Percentiles rank a stretch among this genome's conserved stretches.
Evolutionary conservation across 2,113 vertebrate species (phyloP).

Genomic region (Edolisoma coerulescens): DNA sequence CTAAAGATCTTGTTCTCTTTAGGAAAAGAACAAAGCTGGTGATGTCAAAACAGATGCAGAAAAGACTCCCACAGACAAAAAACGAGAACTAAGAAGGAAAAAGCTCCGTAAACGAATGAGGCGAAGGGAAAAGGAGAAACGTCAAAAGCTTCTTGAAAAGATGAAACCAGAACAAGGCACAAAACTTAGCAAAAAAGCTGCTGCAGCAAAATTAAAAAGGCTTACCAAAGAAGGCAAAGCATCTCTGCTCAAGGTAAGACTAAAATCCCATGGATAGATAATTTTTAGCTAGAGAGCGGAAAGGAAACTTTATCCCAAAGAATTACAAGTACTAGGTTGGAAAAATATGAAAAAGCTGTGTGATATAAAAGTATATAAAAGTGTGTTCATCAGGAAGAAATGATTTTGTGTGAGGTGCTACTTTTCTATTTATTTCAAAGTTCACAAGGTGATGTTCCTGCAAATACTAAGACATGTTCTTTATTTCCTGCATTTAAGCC

Average conservation of each 20-base stretch:
- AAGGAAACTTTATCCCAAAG: not conserved
- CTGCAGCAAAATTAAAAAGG: constrained; percentile 77
- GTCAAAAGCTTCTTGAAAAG: constrained; percentile 79
- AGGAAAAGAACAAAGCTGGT: constrained; percentile 94
- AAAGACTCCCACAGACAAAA: constrained; percentile 91
- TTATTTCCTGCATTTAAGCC: not conserved
- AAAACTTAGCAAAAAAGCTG: constrained; percentile 76
- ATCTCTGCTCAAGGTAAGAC: constrained; percentile 83
- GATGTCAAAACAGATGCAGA: constrained; percentile 84
- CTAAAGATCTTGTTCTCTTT: not conserved
- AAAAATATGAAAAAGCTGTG: not conserved
- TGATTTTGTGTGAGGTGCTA: not conserved
- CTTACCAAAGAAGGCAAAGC: constrained; percentile 86
- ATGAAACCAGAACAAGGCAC: constrained; percentile 50
- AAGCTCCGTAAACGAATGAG: constrained; percentile 82
- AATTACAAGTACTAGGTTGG: not conserved
- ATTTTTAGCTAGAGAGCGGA: not conserved
- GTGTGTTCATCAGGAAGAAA: not conserved
- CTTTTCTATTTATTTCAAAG: not conserved
- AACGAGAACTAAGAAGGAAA: constrained; percentile 86
- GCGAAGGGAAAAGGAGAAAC: constrained; percentile 80
- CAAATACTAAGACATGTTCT: not conserved
- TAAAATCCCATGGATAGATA: not conserved
- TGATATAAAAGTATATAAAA: not conserved
- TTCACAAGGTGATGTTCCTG: not conserved